Conservation (phyloP, 2,888 invertebrate species). For the Pteria penguin region DNA sequence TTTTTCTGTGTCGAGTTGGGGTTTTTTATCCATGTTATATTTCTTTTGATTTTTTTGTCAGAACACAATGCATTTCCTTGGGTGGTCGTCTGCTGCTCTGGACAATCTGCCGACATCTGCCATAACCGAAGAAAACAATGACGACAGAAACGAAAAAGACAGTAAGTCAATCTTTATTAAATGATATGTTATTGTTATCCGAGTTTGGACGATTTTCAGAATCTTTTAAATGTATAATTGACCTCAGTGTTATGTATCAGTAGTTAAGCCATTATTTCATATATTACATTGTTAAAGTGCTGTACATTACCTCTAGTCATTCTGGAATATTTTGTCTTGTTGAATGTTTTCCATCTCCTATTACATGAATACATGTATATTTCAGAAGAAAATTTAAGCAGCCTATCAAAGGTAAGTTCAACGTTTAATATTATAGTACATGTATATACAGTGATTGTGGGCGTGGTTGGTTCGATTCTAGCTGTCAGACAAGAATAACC, state of each 20-base stretch:
- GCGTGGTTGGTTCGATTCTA: no score
- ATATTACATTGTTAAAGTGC: no score
- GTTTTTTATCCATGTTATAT: background rate
- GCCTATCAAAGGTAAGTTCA: conserved; percentile 53
- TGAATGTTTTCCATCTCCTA: no score
- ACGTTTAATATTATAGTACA: no score
- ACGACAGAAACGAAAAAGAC: conserved; percentile 30
- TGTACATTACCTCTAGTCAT: no score
- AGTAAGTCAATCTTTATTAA: conserved; percentile 15
- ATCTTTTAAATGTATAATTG: background rate
- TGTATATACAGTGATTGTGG: no score
- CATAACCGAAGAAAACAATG: conserved; percentile 17
- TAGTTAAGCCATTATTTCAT: no score
- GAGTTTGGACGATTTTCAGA: background rate
- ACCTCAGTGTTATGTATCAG: no score
- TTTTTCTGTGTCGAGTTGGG: background rate
- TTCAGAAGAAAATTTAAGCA: conserved; percentile 57
- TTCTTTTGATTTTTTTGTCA: conserved; percentile 29
- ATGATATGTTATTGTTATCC: background rate
- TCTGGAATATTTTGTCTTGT: no score
- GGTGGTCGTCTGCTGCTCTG: conserved; percentile 50
- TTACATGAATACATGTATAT: no score
- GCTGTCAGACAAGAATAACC: no score
- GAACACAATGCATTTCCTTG: conserved; percentile 53
- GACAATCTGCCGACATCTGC: background rate